A percentile compares a stretch with the other conserved stretches of the same genome.
Evolutionary conservation across 2,113 vertebrate species (phyloP).

Genomic region (Acanthochromis polyacanthus): DNA sequence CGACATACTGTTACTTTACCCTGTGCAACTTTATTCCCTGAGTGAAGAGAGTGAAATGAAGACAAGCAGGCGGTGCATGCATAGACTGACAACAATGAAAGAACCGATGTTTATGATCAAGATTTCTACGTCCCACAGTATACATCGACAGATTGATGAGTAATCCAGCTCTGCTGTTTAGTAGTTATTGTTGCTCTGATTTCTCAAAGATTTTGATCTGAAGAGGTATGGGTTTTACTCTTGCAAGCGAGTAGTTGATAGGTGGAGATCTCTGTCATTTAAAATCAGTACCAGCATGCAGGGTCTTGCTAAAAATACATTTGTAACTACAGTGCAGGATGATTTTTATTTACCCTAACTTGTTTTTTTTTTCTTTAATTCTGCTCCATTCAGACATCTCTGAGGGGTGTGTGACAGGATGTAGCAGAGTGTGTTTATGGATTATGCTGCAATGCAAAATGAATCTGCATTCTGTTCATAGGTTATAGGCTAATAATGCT

Average conservation of each 20-base stretch:
- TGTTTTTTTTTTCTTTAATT: neutral
- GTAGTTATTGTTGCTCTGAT: conserved; percentile 16
- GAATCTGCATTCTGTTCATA: no score
- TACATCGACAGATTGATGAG: conserved; percentile 2
- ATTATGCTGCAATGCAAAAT: neutral
- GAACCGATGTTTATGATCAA: conserved; percentile 26
- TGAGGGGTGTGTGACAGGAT: neutral
- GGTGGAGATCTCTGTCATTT: conserved; percentile 6
- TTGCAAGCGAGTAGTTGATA: neutral
- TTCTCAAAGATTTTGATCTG: neutral
- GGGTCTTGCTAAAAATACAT: no score
- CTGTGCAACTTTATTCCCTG: neutral
- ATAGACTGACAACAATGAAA: conserved; percentile 9
- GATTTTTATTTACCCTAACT: neutral
- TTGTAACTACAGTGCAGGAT: neutral
- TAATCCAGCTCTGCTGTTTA: neutral
- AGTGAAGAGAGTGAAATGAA: neutral
- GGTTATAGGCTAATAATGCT: no score
- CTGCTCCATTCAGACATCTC: neutral
- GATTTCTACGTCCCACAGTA: conserved; percentile 6
- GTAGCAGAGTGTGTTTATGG: neutral
- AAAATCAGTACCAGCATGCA: neutral
- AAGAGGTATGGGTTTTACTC: neutral
- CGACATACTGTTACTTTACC: neutral
- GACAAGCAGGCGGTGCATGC: neutral